These are phyloP conservation scores for Mastigias papua DNA, from an alignment of 30 jellyfish, hydroid and myxozoan species.

Conservation along the genomic window DNA sequence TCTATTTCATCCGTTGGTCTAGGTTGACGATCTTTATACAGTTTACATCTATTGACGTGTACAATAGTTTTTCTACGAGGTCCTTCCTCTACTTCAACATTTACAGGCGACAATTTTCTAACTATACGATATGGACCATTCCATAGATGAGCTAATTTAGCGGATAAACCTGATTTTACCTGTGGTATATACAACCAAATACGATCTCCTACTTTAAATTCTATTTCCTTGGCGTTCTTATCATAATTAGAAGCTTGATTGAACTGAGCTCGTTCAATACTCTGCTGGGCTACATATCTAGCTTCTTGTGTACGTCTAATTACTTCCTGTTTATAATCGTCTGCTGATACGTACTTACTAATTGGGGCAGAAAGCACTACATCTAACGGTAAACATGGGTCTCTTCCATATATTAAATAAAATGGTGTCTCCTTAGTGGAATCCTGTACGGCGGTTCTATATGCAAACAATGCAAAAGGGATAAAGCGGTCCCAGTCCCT, in stretches of 20 bases:
- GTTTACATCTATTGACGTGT: constrained; percentile 58
- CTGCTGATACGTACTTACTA: constrained; percentile 55
- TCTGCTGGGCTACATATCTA: constrained; percentile 58
- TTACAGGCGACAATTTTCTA: constrained; percentile 52
- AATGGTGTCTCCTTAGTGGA: constrained; percentile 83
- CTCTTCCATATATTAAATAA: constrained; percentile 71
- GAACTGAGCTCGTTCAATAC: constrained; percentile 64
- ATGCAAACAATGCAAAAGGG: constrained; percentile 64
- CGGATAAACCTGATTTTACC: constrained; percentile 40
- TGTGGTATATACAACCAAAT: constrained; percentile 72
- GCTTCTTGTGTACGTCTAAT: constrained; percentile 58
- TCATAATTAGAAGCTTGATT: constrained; percentile 44
- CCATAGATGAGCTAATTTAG: constrained; percentile 65
- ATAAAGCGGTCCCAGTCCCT: constrained; percentile 79
- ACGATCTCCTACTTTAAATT: constrained; percentile 68
- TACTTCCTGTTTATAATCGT: constrained; percentile 46
- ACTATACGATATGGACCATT: constrained; percentile 72
- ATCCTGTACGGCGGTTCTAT: constrained; percentile 60
- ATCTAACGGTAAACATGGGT: constrained; percentile 77
- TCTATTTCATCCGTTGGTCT: constrained; percentile 66
- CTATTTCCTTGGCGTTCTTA: constrained; percentile 38
- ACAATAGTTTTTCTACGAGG: constrained; percentile 55
- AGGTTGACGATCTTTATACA: constrained; percentile 51
- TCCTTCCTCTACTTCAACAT: constrained; percentile 50
- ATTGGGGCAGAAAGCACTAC: constrained; percentile 54